These are phyloP conservation scores for Oophaga sylvatica DNA, from an alignment of 2,797 vertebrate genomes.

Conservation along the genomic window DNA sequence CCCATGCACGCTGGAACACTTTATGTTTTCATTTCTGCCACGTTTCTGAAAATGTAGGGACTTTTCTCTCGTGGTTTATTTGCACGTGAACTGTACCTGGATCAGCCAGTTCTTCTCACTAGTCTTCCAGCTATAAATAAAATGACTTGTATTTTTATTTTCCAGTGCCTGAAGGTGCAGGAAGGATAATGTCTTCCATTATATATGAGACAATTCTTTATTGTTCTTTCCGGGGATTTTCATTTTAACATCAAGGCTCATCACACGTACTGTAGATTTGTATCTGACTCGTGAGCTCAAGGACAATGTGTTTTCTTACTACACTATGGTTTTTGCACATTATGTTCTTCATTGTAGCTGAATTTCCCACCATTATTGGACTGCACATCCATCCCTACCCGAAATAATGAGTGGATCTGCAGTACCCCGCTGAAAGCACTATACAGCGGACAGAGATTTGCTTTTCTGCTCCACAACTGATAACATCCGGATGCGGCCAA, in stretches of 20 bases:
- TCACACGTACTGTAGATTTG: background rate
- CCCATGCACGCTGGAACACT: no score
- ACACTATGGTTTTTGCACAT: no score
- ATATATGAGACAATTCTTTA: background rate
- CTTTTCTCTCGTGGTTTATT: background rate
- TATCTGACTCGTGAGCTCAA: background rate
- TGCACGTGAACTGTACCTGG: background rate
- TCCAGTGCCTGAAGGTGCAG: background rate
- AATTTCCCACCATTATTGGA: no score
- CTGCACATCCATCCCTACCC: no score
- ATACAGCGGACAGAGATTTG: no score
- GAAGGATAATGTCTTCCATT: background rate
- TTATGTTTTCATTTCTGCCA: no score
- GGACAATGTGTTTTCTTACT: no score
- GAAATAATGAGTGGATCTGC: no score
- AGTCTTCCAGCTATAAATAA: background rate
- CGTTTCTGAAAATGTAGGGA: background rate
- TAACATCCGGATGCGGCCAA: no score
- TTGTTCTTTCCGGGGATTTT: background rate
- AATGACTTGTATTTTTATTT: background rate
- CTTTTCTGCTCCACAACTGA: no score
- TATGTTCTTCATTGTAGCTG: no score
- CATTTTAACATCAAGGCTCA: background rate
- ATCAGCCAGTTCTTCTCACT: background rate
- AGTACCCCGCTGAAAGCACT: no score